These are phyloP conservation scores for Atta cephalotes DNA, from an alignment of 1,140 invertebrate species.

Conservation along the genomic window DNA sequence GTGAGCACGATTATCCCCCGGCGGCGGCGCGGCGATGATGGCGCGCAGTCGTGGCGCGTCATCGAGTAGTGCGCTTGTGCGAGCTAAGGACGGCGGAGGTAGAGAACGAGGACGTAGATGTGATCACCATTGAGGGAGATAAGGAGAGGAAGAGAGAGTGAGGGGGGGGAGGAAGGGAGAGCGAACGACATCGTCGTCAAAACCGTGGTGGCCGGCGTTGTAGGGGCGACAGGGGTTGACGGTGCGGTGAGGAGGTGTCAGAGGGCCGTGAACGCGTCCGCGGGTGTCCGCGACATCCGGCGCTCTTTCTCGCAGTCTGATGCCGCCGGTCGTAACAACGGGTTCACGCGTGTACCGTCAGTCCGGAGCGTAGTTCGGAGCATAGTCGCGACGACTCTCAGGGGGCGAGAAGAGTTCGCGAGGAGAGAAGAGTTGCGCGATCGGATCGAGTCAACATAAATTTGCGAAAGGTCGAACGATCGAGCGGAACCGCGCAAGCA, in stretches of 20 bases:
- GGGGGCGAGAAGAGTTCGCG: neutral
- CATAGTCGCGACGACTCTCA: neutral
- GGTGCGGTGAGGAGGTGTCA: neutral
- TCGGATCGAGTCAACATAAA: neutral
- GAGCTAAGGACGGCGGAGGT: constrained; percentile 19
- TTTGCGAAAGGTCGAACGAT: neutral
- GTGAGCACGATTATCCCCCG: neutral
- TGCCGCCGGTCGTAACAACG: constrained; percentile 84
- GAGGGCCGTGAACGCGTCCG: constrained; percentile 52
- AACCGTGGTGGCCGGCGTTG: constrained; percentile 14
- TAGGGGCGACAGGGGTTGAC: constrained; percentile 2
- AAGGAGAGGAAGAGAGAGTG: neutral
- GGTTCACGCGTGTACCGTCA: constrained; percentile 48
- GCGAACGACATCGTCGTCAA: neutral
- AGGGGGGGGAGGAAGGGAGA: neutral
- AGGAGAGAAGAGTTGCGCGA: neutral
- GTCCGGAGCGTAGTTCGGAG: neutral
- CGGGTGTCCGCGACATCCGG: neutral
- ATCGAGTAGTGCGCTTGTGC: constrained; percentile 53
- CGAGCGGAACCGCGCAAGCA: neutral
- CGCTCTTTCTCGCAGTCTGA: constrained; percentile 81
- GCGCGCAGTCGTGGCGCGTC: neutral
- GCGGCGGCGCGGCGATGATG: constrained; percentile 24
- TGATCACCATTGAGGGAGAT: constrained; percentile 3
- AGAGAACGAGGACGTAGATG: constrained; percentile 36